Conservation (phyloP, 2,888 invertebrate species). For the Leptopilina myrica region DNA sequence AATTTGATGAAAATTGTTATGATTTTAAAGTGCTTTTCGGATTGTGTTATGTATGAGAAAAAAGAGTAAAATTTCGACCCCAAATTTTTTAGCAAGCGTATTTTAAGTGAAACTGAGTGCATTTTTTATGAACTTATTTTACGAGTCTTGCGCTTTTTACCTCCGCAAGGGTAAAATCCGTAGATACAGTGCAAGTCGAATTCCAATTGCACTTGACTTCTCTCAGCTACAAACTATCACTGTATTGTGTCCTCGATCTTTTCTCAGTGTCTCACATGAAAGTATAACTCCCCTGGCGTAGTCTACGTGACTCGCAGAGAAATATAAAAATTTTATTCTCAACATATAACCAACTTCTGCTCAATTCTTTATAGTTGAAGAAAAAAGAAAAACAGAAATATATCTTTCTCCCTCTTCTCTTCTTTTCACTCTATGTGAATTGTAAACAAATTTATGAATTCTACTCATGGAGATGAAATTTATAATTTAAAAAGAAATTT, state of each 20-base stretch:
- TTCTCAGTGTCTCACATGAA: slow-evolving; percentile 17
- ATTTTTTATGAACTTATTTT: slow-evolving; percentile 14
- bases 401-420: neutral
- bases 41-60: neutral
- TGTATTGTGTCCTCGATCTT: slow-evolving; percentile 20
- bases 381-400: no score
- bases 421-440: neutral
- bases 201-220: slow-evolving; percentile 28
- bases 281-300: slow-evolving; percentile 10
- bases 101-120: slow-evolving; percentile 9
- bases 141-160: slow-evolving; percentile 2
- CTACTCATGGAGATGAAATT: no score
- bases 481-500: no score
- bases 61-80: neutral
- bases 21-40: neutral
- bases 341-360: no score
- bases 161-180: slow-evolving; percentile 3
- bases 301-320: slow-evolving; percentile 22
- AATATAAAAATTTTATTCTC: neutral
- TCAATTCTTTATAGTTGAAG: neutral
- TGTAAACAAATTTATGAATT: neutral
- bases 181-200: slow-evolving; percentile 19
- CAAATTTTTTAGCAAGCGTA: neutral
- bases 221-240: slow-evolving; percentile 5
- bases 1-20: no score